Conservation (phyloP, 2,797 vertebrate genomes). For the Bucorvus abyssinicus region DNA sequence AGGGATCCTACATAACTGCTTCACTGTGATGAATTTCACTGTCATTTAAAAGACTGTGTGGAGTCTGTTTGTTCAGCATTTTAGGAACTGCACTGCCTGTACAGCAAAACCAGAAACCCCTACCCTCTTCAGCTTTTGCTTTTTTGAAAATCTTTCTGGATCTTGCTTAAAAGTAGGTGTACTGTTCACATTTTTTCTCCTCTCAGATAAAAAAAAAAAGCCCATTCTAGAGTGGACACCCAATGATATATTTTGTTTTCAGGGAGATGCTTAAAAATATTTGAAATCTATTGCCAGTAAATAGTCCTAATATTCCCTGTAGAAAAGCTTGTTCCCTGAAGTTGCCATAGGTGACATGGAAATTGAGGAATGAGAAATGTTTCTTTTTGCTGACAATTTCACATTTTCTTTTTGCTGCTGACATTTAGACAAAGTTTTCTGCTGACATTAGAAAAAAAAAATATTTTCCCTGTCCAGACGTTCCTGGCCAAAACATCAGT, state of each 20-base stretch:
- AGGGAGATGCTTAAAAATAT: slow-evolving; percentile 20
- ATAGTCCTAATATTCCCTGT: slow-evolving; percentile 32
- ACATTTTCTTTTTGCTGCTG: slow-evolving; percentile 53
- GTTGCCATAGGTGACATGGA: slow-evolving; percentile 56
- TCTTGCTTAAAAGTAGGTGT: not conserved
- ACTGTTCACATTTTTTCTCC: not conserved
- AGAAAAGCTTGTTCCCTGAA: slow-evolving; percentile 50
- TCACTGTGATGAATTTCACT: not conserved
- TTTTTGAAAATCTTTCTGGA: not conserved
- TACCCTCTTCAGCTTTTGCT: not conserved
- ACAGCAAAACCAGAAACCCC: not conserved
- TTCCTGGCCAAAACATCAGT: slow-evolving; percentile 42
- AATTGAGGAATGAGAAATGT: slow-evolving; percentile 35
- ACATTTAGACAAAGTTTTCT: slow-evolving; percentile 60
- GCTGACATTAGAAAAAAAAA: slow-evolving; percentile 60
- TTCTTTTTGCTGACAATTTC: slow-evolving; percentile 55
- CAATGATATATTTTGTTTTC: slow-evolving; percentile 20
- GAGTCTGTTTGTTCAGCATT: not conserved
- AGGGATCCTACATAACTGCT: not conserved
- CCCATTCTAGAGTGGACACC: not conserved
- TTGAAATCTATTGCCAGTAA: slow-evolving; percentile 18
- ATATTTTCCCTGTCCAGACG: slow-evolving; percentile 21
- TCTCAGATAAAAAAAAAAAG: not conserved
- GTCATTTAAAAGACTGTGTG: not conserved
- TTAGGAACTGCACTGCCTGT: not conserved